Evolutionary conservation across 2,113 vertebrate species (phyloP).

Genomic region (Eclectus roratus): DNA sequence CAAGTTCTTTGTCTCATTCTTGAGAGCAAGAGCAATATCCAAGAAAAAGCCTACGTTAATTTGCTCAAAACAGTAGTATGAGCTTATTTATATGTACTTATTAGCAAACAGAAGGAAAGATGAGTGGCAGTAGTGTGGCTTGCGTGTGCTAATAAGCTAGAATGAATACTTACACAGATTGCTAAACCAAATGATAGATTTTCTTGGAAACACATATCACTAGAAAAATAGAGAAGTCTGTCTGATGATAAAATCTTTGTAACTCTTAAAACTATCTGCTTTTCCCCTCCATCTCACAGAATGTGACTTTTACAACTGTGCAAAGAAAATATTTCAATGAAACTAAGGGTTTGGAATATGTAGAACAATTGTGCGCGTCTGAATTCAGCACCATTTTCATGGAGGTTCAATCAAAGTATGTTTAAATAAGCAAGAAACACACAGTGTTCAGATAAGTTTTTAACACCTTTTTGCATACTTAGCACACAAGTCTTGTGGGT

Average conservation of each 20-base stretch:
- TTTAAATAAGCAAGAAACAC: background rate
- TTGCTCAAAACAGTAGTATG: background rate
- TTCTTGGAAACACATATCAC: background rate
- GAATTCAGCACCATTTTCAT: constrained; percentile 90
- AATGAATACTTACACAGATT: background rate
- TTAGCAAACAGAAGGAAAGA: background rate
- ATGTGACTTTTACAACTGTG: constrained; percentile 87
- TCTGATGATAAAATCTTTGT: background rate
- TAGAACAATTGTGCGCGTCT: constrained; percentile 89
- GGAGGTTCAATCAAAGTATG: constrained; percentile 95
- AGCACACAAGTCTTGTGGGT: background rate
- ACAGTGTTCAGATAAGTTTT: background rate
- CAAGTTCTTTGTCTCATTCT: background rate
- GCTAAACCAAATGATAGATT: background rate
- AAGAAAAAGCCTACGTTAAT: background rate
- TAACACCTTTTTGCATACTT: background rate
- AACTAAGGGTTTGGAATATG: constrained; percentile 94
- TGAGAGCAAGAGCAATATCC: background rate
- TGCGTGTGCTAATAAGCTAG: background rate
- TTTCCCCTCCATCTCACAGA: constrained; percentile 66
- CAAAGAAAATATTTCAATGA: constrained; percentile 97
- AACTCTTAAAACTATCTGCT: background rate
- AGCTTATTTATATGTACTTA: background rate
- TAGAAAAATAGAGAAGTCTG: background rate
- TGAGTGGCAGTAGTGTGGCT: background rate